Conservation (phyloP, 2,888 invertebrate species). For the Carcina quercana region DNA sequence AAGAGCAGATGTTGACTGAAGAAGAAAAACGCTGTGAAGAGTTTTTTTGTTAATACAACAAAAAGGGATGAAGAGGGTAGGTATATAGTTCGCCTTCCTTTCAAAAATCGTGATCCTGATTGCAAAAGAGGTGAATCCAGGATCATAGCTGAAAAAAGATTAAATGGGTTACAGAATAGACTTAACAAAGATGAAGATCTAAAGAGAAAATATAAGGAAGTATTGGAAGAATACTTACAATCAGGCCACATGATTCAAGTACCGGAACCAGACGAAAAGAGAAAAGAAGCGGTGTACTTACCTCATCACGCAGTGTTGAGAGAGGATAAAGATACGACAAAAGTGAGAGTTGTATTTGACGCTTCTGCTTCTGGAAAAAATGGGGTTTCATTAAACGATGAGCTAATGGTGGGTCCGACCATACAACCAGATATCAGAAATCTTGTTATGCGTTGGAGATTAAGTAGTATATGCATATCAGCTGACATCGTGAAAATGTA, state of each 20-base stretch:
- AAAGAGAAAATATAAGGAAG: slow-evolving; percentile 8
- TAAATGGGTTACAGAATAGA: slow-evolving; percentile 2
- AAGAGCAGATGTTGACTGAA: slow-evolving; percentile 8
- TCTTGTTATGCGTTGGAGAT: slow-evolving; percentile 16
- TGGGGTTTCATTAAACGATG: slow-evolving; percentile 12
- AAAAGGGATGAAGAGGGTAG: slow-evolving; percentile 11
- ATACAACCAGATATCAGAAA: slow-evolving; percentile 18
- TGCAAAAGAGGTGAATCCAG: slow-evolving; percentile 1
- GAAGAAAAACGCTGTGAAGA: slow-evolving; percentile 18
- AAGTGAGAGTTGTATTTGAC: slow-evolving; percentile 18
- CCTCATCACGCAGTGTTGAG: slow-evolving; percentile 19
- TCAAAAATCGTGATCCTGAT: slow-evolving; percentile 6
- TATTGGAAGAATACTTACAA: slow-evolving; percentile 11
- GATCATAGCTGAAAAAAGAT: slow-evolving; percentile 4
- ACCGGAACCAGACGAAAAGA: background rate
- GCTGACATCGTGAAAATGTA: slow-evolving; percentile 26
- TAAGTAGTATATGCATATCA: slow-evolving; percentile 14
- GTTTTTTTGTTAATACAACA: slow-evolving; percentile 8
- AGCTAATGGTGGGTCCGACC: slow-evolving; percentile 8
- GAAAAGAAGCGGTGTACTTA: slow-evolving; percentile 9
- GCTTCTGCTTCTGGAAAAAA: slow-evolving; percentile 8
- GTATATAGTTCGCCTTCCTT: slow-evolving; percentile 18
- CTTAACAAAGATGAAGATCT: slow-evolving; percentile 4
- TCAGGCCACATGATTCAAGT: slow-evolving; percentile 12
- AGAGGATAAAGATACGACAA: slow-evolving; percentile 14